Percentiles rank a stretch among this genome's conserved stretches.
phyloP scores from a whole-genome alignment of 2,888 invertebrate species.

The Thera obeliscata region DNA sequence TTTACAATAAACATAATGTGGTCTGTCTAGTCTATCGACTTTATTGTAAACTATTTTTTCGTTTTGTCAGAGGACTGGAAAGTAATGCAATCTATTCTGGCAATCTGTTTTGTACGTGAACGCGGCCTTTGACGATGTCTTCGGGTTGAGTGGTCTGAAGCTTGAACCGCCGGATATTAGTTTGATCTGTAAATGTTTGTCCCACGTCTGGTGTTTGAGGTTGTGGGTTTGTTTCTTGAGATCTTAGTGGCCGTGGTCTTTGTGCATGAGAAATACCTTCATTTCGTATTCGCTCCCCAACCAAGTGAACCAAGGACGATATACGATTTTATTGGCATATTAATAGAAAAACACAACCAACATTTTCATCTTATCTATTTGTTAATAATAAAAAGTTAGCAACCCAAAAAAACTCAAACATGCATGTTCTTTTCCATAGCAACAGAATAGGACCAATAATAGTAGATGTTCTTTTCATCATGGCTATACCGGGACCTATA shows the following conservation, averaged over 20 bases:
- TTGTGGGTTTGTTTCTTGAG: background rate
- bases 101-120: slow-evolving; percentile 10
- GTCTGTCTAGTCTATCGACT: too few relatives aligned
- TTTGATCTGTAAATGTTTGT: slow-evolving; percentile 26
- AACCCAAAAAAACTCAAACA: too few relatives aligned
- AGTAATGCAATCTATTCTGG: background rate
- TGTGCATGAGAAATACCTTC: background rate
- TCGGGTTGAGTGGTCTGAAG: slow-evolving; percentile 13
- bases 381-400: too few relatives aligned
- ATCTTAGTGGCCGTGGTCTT: background rate
- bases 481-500: too few relatives aligned
- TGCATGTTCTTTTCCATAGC: too few relatives aligned
- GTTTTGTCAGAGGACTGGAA: background rate
- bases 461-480: too few relatives aligned
- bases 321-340: too few relatives aligned
- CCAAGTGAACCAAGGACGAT: background rate
- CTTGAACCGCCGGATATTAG: slow-evolving; percentile 21
- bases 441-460: too few relatives aligned
- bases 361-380: too few relatives aligned
- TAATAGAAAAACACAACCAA: too few relatives aligned
- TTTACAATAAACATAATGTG: too few relatives aligned
- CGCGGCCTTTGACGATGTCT: slow-evolving; percentile 15
- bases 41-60: too few relatives aligned
- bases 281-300: background rate
- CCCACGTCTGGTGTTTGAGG: background rate